Evolutionary conservation across 2,113 vertebrate genomes (phyloP).

Genomic region (Riparia riparia): DNA sequence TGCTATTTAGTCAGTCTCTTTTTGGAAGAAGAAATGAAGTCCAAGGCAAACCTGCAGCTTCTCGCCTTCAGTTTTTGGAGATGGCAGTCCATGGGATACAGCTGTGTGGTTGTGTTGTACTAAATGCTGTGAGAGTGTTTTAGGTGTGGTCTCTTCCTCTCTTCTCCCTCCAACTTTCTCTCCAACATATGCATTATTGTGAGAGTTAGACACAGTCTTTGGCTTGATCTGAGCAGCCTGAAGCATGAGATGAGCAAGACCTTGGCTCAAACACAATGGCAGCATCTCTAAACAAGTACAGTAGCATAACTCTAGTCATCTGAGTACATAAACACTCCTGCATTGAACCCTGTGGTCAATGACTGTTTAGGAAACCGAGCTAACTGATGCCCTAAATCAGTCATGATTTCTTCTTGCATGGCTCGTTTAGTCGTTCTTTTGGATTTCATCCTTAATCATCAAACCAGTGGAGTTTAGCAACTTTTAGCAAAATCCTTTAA

Average conservation of each 20-base stretch:
- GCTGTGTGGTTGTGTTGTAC: neutral
- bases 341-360: neutral
- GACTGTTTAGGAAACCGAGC: neutral
- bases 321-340: neutral
- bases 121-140: neutral
- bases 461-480: neutral
- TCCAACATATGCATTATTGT: neutral
- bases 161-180: neutral
- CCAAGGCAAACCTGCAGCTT: neutral
- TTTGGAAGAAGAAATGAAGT: neutral
- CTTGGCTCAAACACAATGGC: neutral
- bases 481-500: slow-evolving; percentile 22
- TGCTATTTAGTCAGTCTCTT: neutral
- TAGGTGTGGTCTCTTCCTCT: neutral
- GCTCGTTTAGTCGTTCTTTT: neutral
- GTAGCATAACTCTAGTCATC: neutral
- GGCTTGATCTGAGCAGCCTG: neutral
- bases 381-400: neutral
- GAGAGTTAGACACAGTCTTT: neutral
- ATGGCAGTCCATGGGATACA: rapidly evolving
- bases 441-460: neutral
- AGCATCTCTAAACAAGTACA: neutral
- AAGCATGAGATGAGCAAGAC: neutral
- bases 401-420: neutral
- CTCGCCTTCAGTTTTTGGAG: neutral